phyloP scores from a whole-genome alignment of 2,888 invertebrate genomes.

The Agrochola macilenta region DNA sequence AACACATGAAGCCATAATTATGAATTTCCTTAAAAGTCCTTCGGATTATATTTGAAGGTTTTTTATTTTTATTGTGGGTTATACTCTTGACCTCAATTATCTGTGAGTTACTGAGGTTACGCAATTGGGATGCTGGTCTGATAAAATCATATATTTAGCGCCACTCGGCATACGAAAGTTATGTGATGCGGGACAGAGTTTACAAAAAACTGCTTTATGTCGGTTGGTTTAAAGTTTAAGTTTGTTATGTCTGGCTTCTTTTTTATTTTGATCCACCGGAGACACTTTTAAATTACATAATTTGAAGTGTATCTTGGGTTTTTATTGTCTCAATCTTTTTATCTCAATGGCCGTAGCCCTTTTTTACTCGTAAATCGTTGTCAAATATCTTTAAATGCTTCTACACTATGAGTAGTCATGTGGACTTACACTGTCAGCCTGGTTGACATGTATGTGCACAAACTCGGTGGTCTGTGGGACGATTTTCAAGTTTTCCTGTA shows the following conservation, averaged over 20 bases:
- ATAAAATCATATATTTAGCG: background rate
- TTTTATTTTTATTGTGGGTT: background rate
- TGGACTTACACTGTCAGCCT: constrained; percentile 51
- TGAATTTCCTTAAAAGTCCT: background rate
- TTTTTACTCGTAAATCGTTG: background rate
- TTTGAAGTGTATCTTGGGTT: background rate
- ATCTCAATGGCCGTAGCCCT: background rate
- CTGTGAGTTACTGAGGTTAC: background rate
- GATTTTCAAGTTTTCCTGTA: constrained; percentile 49
- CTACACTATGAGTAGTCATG: background rate
- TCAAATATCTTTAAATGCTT: background rate
- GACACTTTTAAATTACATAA: background rate
- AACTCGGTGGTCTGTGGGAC: constrained; percentile 32
- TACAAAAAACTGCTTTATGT: background rate
- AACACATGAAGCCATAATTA: background rate
- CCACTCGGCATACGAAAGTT: background rate
- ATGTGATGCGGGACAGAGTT: background rate
- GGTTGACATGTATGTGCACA: constrained; percentile 62
- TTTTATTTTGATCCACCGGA: background rate
- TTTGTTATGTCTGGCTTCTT: background rate
- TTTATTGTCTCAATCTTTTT: background rate
- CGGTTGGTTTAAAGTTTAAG: background rate
- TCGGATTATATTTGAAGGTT: background rate
- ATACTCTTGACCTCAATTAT: background rate
- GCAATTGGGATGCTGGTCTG: background rate